Evolutionary conservation across 2,888 invertebrate species (phyloP).

Genomic region (Brachypalpus laphriformis): DNA sequence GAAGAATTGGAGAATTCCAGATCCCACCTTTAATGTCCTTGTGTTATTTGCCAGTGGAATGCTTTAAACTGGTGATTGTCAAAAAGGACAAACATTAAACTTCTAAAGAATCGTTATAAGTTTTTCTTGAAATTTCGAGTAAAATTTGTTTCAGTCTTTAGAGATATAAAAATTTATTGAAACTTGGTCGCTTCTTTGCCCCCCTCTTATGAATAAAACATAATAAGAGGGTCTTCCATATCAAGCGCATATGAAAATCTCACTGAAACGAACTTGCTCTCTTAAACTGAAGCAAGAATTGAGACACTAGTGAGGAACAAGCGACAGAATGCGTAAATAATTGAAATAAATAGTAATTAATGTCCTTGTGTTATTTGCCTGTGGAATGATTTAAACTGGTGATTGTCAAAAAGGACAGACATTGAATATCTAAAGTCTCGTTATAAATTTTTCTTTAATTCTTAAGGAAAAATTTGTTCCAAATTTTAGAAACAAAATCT

Average conservation of each 20-base stretch:
- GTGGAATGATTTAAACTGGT: slow-evolving; percentile 76
- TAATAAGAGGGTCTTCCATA: slow-evolving; percentile 33
- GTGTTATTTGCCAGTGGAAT: slow-evolving; percentile 80
- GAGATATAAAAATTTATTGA: background rate
- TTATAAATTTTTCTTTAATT: background rate
- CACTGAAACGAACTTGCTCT: slow-evolving; percentile 4
- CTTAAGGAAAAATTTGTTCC: background rate
- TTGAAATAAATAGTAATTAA: too few species aligned
- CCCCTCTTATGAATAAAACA: slow-evolving; percentile 16
- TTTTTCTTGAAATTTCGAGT: slow-evolving; percentile 69
- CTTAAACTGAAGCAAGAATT: background rate
- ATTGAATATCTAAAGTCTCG: slow-evolving; percentile 6
- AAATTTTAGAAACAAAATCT: slow-evolving; percentile 30
- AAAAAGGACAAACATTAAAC: slow-evolving; percentile 80
- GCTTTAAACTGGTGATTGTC: slow-evolving; percentile 79
- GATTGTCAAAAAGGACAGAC: slow-evolving; percentile 80
- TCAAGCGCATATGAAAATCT: slow-evolving; percentile 35
- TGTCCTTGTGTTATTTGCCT: slow-evolving; percentile 82
- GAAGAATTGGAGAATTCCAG: too few species aligned
- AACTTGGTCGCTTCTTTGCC: slow-evolving; percentile 37
- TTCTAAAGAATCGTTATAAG: slow-evolving; percentile 78
- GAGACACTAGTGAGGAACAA: slow-evolving; percentile 14
- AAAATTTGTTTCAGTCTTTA: background rate
- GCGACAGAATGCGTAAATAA: too few species aligned
- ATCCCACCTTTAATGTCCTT: slow-evolving; percentile 77